Evolutionary conservation across 1,140 invertebrate genomes (phyloP).

Genomic region (Polyergus mexicanus): DNA sequence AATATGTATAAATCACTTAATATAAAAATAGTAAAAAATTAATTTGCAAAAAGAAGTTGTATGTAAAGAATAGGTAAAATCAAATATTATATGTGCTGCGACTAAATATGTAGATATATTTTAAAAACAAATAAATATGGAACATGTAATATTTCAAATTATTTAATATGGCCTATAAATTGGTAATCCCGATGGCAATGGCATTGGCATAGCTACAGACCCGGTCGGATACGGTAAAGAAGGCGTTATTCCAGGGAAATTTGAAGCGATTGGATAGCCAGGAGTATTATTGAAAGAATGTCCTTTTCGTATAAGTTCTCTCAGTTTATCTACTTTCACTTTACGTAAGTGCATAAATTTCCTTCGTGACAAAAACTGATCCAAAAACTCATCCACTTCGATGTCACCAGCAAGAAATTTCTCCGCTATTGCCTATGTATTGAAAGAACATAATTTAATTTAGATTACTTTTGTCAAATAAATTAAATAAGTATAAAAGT

Average conservation of each 20-base stretch:
- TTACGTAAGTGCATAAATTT: constrained; percentile 93
- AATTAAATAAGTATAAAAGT: constrained; percentile 12
- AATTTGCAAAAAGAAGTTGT: constrained; percentile 1
- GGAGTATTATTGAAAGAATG: constrained; percentile 78
- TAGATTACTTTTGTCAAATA: constrained; percentile 32
- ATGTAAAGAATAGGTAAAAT: not conserved
- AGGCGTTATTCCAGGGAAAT: constrained; percentile 80
- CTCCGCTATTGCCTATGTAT: constrained; percentile 89
- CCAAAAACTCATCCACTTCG: constrained; percentile 92
- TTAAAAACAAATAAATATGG: constrained; percentile 53
- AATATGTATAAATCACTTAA: not conserved
- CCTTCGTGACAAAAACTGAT: constrained; percentile 91
- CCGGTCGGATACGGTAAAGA: constrained; percentile 87
- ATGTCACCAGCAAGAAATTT: constrained; percentile 91
- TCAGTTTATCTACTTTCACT: constrained; percentile 95
- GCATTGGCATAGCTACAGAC: constrained; percentile 88
- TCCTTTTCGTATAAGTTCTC: constrained; percentile 89
- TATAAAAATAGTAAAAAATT: constrained; percentile 40
- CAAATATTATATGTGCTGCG: not conserved
- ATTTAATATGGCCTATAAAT: constrained; percentile 76
- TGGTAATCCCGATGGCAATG: constrained; percentile 77
- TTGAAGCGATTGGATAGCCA: constrained; percentile 79
- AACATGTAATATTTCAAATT: constrained; percentile 29
- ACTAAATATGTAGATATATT: not conserved
- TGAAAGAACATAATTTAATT: constrained; percentile 39